Base-by-base conservation (phyloP, 2,888 invertebrate genomes). In the Marronus borbonicus region DNA sequence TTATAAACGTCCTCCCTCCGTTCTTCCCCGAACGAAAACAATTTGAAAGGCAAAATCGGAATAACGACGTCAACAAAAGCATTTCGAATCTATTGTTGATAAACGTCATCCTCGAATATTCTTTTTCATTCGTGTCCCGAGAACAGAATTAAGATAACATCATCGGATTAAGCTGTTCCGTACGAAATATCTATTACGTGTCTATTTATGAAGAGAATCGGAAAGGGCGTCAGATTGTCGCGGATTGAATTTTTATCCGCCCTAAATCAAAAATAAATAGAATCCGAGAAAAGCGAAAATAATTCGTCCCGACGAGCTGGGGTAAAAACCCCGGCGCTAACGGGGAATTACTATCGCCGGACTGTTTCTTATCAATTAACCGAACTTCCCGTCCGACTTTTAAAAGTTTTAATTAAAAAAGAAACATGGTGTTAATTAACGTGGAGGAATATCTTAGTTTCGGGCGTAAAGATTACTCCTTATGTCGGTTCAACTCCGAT, bases 361-460 rank as follows among this genome's bases (percentile, higher is more conserved):
- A 44, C 44, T 44, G 12, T 12, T 44, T 44, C 50, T 68, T 68
- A 68, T 68, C 68, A 68, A 68, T 68, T 68, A 68, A 68, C 12
- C n/a, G 49, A 49, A 68, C 68, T 14, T 17, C 68, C 49, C 20
- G 24, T 60, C 24, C 62, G 12, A 52, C 68, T 49, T 49, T 28
- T 68, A 49, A 68, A 68, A 68, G 49, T 68, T 68, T 68, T 68
- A 68, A 68, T 68, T 68, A 68, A 68, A 68, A 68, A 68, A 68
- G 68, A 68, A 68, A 68, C 49, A 68, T 68, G 49, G 68, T 68
- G 68, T 68, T 68, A 68, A 68, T 68, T 68, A 68, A 68, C 28
- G 68, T 52, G 28, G 49, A 50, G 50, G 49, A 68, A 68, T 68
- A 68, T 68, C 68, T 68, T 52, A 68, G 49, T 68, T 24, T 68